A percentile compares a stretch with the other conserved stretches of the same genome.
phyloP scores from a whole-genome alignment of 2,797 vertebrate species.

The Manis javanica region DNA sequence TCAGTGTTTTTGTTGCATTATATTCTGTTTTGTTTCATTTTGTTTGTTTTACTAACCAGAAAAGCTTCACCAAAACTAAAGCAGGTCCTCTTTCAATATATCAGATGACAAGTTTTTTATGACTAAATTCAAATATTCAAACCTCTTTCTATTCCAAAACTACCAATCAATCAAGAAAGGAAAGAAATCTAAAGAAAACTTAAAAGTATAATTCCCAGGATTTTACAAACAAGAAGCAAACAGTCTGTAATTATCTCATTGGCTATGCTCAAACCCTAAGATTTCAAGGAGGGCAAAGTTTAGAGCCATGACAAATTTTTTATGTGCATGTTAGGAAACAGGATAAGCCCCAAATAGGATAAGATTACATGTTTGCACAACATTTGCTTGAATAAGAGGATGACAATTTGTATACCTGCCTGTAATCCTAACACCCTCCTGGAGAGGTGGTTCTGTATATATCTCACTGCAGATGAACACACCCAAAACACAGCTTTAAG shows the following conservation, averaged over 20 bases:
- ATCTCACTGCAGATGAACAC: background rate
- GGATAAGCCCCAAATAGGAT: background rate
- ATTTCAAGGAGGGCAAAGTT: background rate
- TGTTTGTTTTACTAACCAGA: background rate
- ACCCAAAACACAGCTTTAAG: background rate
- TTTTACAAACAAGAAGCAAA: constrained; percentile 42
- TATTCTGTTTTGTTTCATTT: constrained; percentile 30
- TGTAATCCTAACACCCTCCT: background rate
- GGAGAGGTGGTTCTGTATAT: background rate
- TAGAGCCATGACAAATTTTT: background rate
- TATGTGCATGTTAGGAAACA: background rate
- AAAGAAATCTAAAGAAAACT: constrained; percentile 62
- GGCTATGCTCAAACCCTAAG: background rate
- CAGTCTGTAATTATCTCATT: background rate
- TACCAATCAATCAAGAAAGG: constrained; percentile 69
- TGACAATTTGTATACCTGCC: background rate
- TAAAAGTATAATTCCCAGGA: constrained; percentile 1
- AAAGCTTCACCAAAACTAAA: background rate
- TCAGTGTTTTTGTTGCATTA: background rate
- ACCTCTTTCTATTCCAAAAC: constrained; percentile 76
- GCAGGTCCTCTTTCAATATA: background rate
- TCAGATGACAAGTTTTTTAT: constrained; percentile 55
- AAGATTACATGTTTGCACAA: background rate
- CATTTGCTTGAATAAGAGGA: background rate
- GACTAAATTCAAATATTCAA: constrained; percentile 80